Base-by-base conservation (phyloP, 1,140 invertebrate genomes). In the Capitella teleta region DNA sequence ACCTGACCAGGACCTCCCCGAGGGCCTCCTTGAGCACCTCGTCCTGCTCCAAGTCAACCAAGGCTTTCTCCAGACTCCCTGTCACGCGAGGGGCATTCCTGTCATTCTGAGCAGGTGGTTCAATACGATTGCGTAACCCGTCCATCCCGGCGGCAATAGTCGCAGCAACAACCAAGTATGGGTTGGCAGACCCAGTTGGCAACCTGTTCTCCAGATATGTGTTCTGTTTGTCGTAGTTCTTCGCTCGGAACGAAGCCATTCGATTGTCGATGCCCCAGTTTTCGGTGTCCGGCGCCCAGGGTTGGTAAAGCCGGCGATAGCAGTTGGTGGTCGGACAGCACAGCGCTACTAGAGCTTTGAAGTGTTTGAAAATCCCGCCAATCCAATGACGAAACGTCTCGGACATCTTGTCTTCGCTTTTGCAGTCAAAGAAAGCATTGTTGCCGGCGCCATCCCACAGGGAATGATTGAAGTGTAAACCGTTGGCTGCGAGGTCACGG, bases 71-170 rank as follows among this genome's bases (percentile, higher is more conserved):
- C 23, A 28, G 38, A 18, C 28, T 48, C 5, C 28, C 34, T 26
- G 32, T 18, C 34, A 38, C 12, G 14, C 14, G 49, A 6, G 36
- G 23, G 3, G 34, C 26, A 23, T 36, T n/a, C 16, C 12, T 10
- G 18, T 14, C 28, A 24, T 19, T 28, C 34, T 32, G 1, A 44
- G 4, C 21, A 5, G 50, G 52, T 10, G 26, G 37, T n/a, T 37
- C 23, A 5, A 57, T 28, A 26, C 51, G 37, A 14, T 47, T 54
- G 2, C 19, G 18, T n/a, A 57, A 23, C 6, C 55, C 54, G 37
- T 56, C 54, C 14, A 56, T 37, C 5, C 54, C 54, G 30, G 54
- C 54, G 5, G 52, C 54, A 16, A 57, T 34, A 3, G 55, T 55
- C n/a, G 36, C 42, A 30, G 55, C 55, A 6, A 52, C 24, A 14